Base-by-base conservation (phyloP, 2,888 invertebrate genomes). In the Clepsis dumicolana region DNA sequence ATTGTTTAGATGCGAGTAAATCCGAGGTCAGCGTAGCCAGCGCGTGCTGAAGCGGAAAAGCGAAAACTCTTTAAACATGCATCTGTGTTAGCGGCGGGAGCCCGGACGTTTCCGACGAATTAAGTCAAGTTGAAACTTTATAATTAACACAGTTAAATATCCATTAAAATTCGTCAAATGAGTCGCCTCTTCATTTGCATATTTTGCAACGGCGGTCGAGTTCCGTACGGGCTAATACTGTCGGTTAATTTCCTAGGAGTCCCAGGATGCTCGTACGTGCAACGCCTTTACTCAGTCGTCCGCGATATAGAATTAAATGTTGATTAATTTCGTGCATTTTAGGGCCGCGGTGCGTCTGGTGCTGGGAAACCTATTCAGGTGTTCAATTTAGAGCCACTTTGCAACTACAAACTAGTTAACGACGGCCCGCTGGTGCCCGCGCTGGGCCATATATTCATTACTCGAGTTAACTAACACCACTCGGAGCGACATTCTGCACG, bases 91-190 rank as follows among this genome's bases (percentile, higher is more conserved):
- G 75, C 74, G 70, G 53, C 57, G 69, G 70, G 71, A 73, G 72
- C 75, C 60, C 63, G 68, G 79, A 71, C 75, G 71, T 76, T 79
- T 79, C 75, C 72, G 70, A 75, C 76, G 77, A 82, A 86, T 82
- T 75, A 82, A 84, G 79, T 81, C 76, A 81, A 85, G 82, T 81
- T 79, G 72, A 84, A 90, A 88, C 85, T 91, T 89, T 84, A 83
- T 88, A 89, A 90, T 88, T 83, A 88, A 87, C 86, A 87, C 85
- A 84, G 88, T 89, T 91, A 90, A 90, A 91, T 88, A 86, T 86
- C 89, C 83, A 90, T 90, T 91, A 88, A 91, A 91, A 89, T 90
- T 90, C 84, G 88, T 88, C 87, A 90, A 91, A 90, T 90, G 86
- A 89, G 89, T 89, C 83, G 83, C 82, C 84, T 81, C 83, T 84